These are phyloP conservation scores for Boulengeromyrus knoepffleri DNA, from an alignment of 2,113 vertebrate genomes.

Conservation along the genomic window DNA sequence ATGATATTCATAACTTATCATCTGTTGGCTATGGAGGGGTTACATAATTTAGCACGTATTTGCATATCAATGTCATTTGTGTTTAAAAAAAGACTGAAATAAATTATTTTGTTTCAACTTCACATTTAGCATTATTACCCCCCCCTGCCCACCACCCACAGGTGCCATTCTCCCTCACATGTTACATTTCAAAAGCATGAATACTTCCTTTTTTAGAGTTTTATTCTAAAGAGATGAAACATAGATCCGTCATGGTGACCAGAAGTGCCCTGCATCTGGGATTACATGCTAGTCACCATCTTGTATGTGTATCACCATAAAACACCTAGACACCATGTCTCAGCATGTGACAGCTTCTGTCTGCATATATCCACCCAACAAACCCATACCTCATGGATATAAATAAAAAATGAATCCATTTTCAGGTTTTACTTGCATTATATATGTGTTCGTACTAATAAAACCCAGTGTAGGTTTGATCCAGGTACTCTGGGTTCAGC, in stretches of 20 bases:
- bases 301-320: not conserved
- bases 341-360: not conserved
- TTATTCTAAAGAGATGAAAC: no score
- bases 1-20: not conserved
- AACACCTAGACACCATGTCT: not conserved
- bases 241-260: not conserved
- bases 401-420: not conserved
- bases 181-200: not conserved
- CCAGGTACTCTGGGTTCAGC: not conserved
- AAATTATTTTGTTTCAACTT: not conserved
- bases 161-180: not conserved
- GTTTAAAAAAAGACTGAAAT: slow-evolving; percentile 6
- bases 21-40: not conserved
- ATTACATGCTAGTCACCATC: not conserved
- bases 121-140: not conserved
- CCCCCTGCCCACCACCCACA: not conserved
- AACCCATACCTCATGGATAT: not conserved
- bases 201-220: not conserved
- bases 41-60: not conserved
- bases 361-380: not conserved
- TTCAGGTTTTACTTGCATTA: not conserved
- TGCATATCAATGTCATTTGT: not conserved
- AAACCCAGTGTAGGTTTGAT: not conserved
- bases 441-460: not conserved
- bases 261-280: not conserved